Percentiles rank a stretch among this genome's conserved stretches.
Conservation (phyloP, 2,797 vertebrate species). For the Pachyuromys duprasi region DNA sequence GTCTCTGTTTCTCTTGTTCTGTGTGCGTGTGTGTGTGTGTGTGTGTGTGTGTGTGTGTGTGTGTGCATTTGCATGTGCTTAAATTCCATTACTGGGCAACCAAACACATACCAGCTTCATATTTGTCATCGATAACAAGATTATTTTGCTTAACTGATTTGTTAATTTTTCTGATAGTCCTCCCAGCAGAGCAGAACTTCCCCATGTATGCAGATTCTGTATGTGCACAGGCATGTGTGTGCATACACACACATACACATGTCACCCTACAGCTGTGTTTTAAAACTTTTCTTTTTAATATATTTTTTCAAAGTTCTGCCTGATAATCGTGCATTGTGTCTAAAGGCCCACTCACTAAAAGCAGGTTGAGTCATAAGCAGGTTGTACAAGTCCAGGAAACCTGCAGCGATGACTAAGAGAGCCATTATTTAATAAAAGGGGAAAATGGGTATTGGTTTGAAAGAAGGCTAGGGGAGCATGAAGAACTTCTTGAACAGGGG, state of each 20-base stretch:
- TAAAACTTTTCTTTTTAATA: constrained; percentile 65
- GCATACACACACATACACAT: not conserved
- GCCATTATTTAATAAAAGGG: constrained; percentile 80
- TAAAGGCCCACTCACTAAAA: constrained; percentile 76
- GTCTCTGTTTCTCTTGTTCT: not conserved
- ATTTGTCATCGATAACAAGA: constrained; percentile 54
- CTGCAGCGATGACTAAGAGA: constrained; percentile 77
- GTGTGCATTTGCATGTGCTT: not conserved
- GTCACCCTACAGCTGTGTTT: constrained; percentile 15
- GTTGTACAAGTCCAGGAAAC: constrained; percentile 73
- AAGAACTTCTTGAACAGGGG: constrained; percentile 74
- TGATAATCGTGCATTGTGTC: constrained; percentile 70
- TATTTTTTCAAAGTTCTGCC: constrained; percentile 70
- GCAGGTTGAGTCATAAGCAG: constrained; percentile 77
- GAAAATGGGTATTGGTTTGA: constrained; percentile 76
- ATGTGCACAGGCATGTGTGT: not conserved
- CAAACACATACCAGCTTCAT: constrained; percentile 42
- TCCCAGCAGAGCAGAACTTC: constrained; percentile 5
- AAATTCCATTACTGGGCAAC: constrained; percentile 30
- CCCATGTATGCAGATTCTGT: not conserved
- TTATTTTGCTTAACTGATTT: constrained; percentile 43
- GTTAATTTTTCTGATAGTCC: constrained; percentile 39
- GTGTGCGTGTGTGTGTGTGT: not conserved
- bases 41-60: not conserved
- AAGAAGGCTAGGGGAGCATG: constrained; percentile 71